These are phyloP conservation scores for Hippasteria phrygiana DNA, from an alignment of 53 echinoderm and acorn worm genomes.

Conservation along the genomic window DNA sequence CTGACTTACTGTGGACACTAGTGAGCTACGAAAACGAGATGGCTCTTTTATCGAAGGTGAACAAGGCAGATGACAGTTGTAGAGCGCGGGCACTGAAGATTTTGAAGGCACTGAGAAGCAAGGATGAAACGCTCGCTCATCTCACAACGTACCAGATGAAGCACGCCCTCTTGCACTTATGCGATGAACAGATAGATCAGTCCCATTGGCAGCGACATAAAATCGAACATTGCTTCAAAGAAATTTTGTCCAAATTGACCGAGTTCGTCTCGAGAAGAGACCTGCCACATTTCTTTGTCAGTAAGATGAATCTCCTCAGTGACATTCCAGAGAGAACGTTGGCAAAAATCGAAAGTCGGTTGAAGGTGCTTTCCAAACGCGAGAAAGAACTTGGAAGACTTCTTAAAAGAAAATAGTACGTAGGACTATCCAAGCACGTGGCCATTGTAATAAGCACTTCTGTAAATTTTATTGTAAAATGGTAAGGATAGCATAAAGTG, in stretches of 20 bases:
- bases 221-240: constrained; percentile 51
- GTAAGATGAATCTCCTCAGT: constrained; percentile 24
- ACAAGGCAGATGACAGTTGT: constrained; percentile 52
- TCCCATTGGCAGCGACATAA: constrained; percentile 58
- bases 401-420: not conserved
- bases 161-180: constrained; percentile 57
- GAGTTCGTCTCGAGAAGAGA: constrained; percentile 42
- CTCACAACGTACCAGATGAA: constrained; percentile 71
- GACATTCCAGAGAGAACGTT: constrained; percentile 33
- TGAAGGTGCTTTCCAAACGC: constrained; percentile 50
- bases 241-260: constrained; percentile 25
- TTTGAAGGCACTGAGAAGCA: constrained; percentile 40
- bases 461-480: too few species aligned
- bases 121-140: constrained; percentile 41
- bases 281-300: constrained; percentile 59
- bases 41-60: constrained; percentile 50
- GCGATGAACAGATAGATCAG: constrained; percentile 55
- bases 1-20: constrained; percentile 29
- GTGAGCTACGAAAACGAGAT: constrained; percentile 54
- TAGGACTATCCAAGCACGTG: not conserved
- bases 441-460: too few species aligned
- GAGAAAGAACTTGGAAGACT: constrained; percentile 63
- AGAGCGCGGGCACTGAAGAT: constrained; percentile 49
- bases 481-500: too few species aligned
- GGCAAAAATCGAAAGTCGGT: constrained; percentile 43